Base-by-base conservation (phyloP, 1,140 invertebrate species). In the Drosophila leontia region DNA sequence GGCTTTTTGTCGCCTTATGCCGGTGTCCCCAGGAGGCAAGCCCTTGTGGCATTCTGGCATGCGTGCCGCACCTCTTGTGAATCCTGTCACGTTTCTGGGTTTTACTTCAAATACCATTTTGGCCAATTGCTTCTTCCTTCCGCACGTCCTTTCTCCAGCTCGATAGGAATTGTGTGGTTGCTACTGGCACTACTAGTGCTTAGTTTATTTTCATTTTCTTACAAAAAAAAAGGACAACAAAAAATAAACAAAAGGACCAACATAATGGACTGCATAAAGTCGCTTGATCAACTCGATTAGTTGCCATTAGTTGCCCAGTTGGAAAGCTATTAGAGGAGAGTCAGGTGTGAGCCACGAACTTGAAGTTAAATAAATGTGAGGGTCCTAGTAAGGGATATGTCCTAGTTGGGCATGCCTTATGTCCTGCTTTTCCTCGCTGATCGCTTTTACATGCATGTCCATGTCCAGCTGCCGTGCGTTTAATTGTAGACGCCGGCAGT, bases 81-180 rank as follows among this genome's bases (percentile, higher is more conserved):
- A 81, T 72, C 80, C 78, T 70, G 80, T 88, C 84, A 88, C 84
- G 84, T 88, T 84, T 71, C 65, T 75, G 84, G 85, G 58, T 81
- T 84, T 87, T 78, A 84, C 80, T 81, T 78, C 63, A 81, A 88
- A 88, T 76, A 71, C 74, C 84, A 79, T 88, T 87, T 85, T 88
- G 84, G 72, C 80, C 84, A 87, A 87, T 83, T 83, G 80, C 77
- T 75, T 69, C 78, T 67, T 60, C 78, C 57, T 45, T 34, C 32
- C 12, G 44, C 55, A 39, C 8, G 39, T 12, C 17, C 23, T 11
- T 23, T 23, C 23, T 9, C 15, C 51, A 32, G 11, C 42, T 6
- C 51, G 51, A 15, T 55, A 34, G 51, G 34, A 55, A 39, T 39
- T 53, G 45, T 56, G 51, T 34, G 53, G 53, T 56, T 39, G 19